These are phyloP conservation scores for Drosophila macrothrix DNA, from an alignment of 2,888 invertebrate genomes.

Conservation along the genomic window DNA sequence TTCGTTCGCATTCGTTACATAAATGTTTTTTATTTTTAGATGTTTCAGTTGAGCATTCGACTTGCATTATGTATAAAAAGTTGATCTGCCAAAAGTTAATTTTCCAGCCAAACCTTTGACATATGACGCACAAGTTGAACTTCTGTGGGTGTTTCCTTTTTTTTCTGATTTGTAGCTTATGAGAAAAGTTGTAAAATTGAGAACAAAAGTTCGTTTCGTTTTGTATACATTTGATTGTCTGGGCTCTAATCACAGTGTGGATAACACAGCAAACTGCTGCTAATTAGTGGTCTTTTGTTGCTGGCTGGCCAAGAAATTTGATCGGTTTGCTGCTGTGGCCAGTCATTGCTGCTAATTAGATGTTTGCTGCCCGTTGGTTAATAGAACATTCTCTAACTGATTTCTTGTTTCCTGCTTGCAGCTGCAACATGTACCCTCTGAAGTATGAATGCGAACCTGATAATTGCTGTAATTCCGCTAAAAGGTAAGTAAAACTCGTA, in stretches of 20 bases:
- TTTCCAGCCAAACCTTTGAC: conserved; percentile 39
- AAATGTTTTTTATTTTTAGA: background rate
- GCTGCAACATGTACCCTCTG: conserved; percentile 45
- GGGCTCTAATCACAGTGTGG: conserved; percentile 9
- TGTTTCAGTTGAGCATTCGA: background rate
- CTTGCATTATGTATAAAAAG: background rate
- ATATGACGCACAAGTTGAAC: conserved; percentile 24
- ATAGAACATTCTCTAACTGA: conserved; percentile 22
- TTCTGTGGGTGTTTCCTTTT: conserved; percentile 6
- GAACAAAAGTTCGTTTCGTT: conserved; percentile 3
- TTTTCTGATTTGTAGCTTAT: background rate
- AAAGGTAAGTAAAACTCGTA: conserved; percentile 57
- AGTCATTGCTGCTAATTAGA: conserved; percentile 28
- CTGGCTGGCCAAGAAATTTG: conserved; percentile 4
- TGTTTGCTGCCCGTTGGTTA: background rate
- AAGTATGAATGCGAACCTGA: conserved; percentile 20
- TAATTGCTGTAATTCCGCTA: conserved; percentile 58
- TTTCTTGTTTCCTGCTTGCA: conserved; percentile 29
- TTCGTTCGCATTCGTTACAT: background rate
- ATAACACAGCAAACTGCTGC: conserved; percentile 5
- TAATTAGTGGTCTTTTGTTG: conserved; percentile 30
- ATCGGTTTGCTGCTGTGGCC: conserved; percentile 4
- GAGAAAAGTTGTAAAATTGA: conserved; percentile 9
- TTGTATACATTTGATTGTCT: background rate
- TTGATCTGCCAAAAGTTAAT: conserved; percentile 46